Base-by-base conservation (phyloP, 2,113 vertebrate species). In the Lipotes vexillifer region DNA sequence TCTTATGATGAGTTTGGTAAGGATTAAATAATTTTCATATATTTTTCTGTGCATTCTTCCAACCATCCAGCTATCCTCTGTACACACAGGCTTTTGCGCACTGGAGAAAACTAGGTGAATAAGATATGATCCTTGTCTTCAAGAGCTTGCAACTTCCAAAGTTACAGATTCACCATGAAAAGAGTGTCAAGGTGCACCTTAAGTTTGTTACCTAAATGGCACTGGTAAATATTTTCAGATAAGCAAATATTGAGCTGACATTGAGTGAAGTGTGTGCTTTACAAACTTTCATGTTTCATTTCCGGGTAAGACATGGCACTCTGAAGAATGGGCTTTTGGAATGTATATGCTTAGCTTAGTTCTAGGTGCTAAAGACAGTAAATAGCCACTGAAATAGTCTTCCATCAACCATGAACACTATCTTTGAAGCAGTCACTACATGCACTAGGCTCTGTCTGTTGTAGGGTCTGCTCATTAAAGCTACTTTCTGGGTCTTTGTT, bases 401-500 rank as follows among this genome's bases (percentile, higher is more conserved):
- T 88, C 38, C 55, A 23, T 33, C 36, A 44, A 8, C 38, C n/a
- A 71, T 1, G 5, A 91, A 41, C 65, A 69, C 10, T 12, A 2
- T 85, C 23, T 72, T 23, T 14, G n/a, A 75, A 88, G 59, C 72
- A 75, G 4, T 36, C 11, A 6, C 57, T 36, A 2, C 12, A 20
- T 66, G 27, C 29, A 3, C 3, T 7, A 65, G 71, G 66, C 72
- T 78, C 82, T 93, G 3, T 59, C 59, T 87, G 25, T 69, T 59
- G 72, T 69, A 71, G 44, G 77, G 44, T 82, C 66, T 46, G 44
- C 78, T 74, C 81, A 69, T 83, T 66, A 96, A 72, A 93, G 95
- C 72, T 74, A 66, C 72, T 74, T 52, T 91, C 63, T 9, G n/a
- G 38, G n/a, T 93, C 83, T 90, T 96, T 92, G 92, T 93, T 92